Percentiles rank a stretch among this genome's conserved stretches.
phyloP scores from a whole-genome alignment of 2,113 vertebrate species.

The Emydocephalus ijimae region DNA sequence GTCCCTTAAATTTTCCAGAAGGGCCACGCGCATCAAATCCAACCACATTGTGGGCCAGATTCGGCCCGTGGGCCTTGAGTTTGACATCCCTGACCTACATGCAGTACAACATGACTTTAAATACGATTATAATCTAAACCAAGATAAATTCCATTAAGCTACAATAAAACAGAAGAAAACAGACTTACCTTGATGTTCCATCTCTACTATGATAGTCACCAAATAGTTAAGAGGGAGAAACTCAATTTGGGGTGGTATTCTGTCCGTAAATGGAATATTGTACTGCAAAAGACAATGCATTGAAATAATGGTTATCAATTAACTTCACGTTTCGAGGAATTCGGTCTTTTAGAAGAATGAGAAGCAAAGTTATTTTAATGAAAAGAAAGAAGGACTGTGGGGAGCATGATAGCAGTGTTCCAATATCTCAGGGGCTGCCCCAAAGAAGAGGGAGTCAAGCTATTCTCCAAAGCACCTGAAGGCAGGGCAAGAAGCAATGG shows the following conservation, averaged over 20 bases:
- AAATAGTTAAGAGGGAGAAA: slow-evolving; percentile 91
- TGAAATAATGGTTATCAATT: neutral
- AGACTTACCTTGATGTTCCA: slow-evolving; percentile 81
- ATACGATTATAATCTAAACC: neutral
- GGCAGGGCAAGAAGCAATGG: neutral
- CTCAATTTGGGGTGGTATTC: slow-evolving; percentile 65
- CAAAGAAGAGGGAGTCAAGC: neutral
- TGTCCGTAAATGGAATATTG: slow-evolving; percentile 64
- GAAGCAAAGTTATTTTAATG: neutral
- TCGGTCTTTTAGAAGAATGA: neutral
- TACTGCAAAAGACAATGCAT: slow-evolving; percentile 67
- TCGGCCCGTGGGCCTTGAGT: too few relatives aligned
- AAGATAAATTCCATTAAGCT: neutral
- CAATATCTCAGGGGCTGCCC: too few relatives aligned
- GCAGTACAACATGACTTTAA: neutral
- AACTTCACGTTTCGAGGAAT: neutral
- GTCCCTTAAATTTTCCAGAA: too few relatives aligned
- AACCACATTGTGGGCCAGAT: too few relatives aligned
- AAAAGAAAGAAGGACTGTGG: too few relatives aligned
- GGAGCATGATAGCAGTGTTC: too few relatives aligned
- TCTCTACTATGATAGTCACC: slow-evolving; percentile 75
- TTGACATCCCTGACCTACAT: too few relatives aligned
- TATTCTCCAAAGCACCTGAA: neutral
- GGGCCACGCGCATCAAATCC: too few relatives aligned
- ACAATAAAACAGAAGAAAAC: too few relatives aligned